A percentile compares a stretch with the other conserved stretches of the same genome.
Evolutionary conservation across 2,888 invertebrate genomes (phyloP).

Genomic region (Perithous albicinctus): DNA sequence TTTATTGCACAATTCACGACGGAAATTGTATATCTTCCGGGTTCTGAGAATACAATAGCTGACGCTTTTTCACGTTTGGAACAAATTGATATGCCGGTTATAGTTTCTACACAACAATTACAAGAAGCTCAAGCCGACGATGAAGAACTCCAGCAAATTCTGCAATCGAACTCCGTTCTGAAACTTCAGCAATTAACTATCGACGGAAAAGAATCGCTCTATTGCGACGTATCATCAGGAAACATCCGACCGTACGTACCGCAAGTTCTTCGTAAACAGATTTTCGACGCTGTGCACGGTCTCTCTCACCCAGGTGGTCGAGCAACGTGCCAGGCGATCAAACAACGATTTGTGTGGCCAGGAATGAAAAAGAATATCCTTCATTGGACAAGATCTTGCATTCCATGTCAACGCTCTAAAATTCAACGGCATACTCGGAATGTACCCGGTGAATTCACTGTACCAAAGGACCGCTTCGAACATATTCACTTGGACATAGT

Average conservation of each 20-base stretch:
- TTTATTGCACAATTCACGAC: slow-evolving; percentile 37
- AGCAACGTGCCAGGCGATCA: slow-evolving; percentile 59
- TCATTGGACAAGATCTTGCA: slow-evolving; percentile 73
- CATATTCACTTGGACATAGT: slow-evolving; percentile 79
- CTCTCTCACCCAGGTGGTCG: slow-evolving; percentile 61
- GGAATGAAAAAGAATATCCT: no score
- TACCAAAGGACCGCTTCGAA: slow-evolving; percentile 73
- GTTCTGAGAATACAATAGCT: slow-evolving; percentile 25
- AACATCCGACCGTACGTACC: slow-evolving; percentile 65
- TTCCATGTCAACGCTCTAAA: slow-evolving; percentile 76
- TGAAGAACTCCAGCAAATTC: slow-evolving; percentile 49
- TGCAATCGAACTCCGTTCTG: slow-evolving; percentile 17
- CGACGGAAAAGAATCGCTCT: background rate
- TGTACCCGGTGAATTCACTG: slow-evolving; percentile 64
- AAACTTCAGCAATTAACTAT: slow-evolving; percentile 29
- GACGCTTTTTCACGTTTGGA: slow-evolving; percentile 41
- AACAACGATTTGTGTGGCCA: slow-evolving; percentile 72
- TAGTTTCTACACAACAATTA: slow-evolving; percentile 54
- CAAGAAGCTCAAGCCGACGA: slow-evolving; percentile 52
- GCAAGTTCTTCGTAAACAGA: slow-evolving; percentile 23
- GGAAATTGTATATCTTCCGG: slow-evolving; percentile 18
- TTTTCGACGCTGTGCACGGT: slow-evolving; percentile 49
- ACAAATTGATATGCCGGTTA: slow-evolving; percentile 48
- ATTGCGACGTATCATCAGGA: slow-evolving; percentile 54
- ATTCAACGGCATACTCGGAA: slow-evolving; percentile 71